Evolutionary conservation across 2,797 vertebrate genomes (phyloP).

Genomic region (Lerista edwardsae): DNA sequence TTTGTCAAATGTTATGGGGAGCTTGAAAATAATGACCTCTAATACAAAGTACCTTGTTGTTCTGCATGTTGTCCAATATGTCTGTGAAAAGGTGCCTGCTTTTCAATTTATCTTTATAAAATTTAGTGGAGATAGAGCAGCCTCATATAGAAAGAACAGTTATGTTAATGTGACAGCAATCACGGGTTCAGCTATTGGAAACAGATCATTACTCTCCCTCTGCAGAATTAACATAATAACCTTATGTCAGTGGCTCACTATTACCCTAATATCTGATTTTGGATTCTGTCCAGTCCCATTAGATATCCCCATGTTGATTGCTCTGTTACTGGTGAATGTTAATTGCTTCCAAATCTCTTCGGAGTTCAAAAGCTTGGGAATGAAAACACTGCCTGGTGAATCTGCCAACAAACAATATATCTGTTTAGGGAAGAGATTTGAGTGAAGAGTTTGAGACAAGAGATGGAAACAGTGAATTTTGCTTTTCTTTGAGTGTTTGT

Average conservation of each 20-base stretch:
- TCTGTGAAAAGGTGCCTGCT: constrained; percentile 48
- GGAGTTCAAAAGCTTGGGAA: constrained; percentile 76
- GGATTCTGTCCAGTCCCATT: constrained; percentile 84
- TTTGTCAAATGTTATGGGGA: constrained; percentile 66
- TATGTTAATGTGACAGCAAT: constrained; percentile 70
- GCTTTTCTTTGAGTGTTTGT: constrained; percentile 58
- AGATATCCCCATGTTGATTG: constrained; percentile 79
- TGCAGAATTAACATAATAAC: constrained; percentile 79
- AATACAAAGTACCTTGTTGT: constrained; percentile 68
- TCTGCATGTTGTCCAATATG: constrained; percentile 62
- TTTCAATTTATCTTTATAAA: constrained; percentile 59
- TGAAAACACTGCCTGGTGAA: constrained; percentile 68
- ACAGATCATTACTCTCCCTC: constrained; percentile 64
- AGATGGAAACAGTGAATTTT: constrained; percentile 46
- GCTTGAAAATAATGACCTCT: constrained; percentile 53
- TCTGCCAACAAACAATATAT: constrained; percentile 74
- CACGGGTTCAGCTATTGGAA: constrained; percentile 67
- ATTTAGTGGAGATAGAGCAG: constrained; percentile 46
- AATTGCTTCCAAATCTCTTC: constrained; percentile 82
- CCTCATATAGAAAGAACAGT: constrained; percentile 63
- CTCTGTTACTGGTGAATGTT: constrained; percentile 83
- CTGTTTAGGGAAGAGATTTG: constrained; percentile 67
- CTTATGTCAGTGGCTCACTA: constrained; percentile 78
- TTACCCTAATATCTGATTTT: constrained; percentile 82
- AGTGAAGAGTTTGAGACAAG: constrained; percentile 57